Evolutionary conservation across 2,888 invertebrate genomes (phyloP), one percentile per base, ranked within the genome.

Genomic region (Lycia hirtaria): DNA sequence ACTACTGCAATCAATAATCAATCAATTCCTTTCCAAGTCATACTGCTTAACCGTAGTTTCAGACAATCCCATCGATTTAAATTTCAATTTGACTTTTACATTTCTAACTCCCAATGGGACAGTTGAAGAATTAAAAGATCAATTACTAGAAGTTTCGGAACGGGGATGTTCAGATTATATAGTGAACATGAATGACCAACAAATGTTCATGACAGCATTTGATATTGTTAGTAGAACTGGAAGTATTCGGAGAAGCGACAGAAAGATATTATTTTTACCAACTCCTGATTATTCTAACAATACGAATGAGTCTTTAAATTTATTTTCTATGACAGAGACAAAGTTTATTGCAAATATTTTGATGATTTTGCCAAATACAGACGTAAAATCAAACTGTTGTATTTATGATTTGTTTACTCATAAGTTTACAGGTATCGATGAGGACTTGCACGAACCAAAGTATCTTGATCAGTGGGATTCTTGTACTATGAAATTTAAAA

Each of bases 101-200:
- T 72, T 71, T 48, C 69, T 88, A 17, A 56, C 60, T 24, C 74
- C 75, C 3, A 73, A 76, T 56, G 66, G 67, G 2, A 71, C 65
- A 37, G 30, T 54, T 28, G 65, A 73, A 22, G 65, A 68, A 51
- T 61, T 88, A 0, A 62, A 71, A 5, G 45, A 75, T 9, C 73
- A 79, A 43, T 65, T 90, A 59, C 53, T 87, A 1, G 62, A 76
- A 20, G 79, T 82, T 1, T 86, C 88, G 1, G 92, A 92, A 75
- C 81, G 77, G 38, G 92, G 92, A 10, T 93, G 93, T 71, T 89
- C 90, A 9, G 92, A 90, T 73, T 92, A 89, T 52, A 74, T 92
- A 2, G 78, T 93, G 6, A 75, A 74, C 62, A 75, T 87, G 74
- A 59, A 66, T 47, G 68, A 91, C 45, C 87, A 93, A 1, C 40